Percentiles rank a stretch among this genome's conserved stretches.
phyloP scores from a whole-genome alignment of 2,797 vertebrate genomes.

The Schizothorax lantsangensis region DNA sequence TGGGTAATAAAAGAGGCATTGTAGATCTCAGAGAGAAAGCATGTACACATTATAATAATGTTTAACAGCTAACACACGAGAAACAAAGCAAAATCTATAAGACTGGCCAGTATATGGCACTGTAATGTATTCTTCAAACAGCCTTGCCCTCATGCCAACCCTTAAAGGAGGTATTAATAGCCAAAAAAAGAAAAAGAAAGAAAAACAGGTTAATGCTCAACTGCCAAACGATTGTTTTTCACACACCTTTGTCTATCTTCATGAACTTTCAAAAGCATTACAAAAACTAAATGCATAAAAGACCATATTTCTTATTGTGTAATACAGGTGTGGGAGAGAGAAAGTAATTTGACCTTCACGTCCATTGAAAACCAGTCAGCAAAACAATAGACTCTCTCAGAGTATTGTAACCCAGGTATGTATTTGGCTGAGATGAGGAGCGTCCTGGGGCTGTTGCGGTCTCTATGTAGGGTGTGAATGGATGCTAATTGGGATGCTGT shows the following conservation, averaged over 20 bases:
- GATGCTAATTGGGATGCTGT: conserved; percentile 51
- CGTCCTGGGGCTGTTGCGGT: neutral
- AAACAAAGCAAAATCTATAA: neutral
- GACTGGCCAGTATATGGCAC: neutral
- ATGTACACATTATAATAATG: neutral
- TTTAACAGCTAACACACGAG: neutral
- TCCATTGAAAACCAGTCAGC: conserved; percentile 43
- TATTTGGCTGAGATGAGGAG: conserved; percentile 23
- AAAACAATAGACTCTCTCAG: conserved; percentile 36
- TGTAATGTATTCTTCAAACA: neutral
- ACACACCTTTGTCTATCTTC: conserved; percentile 1
- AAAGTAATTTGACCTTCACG: conserved; percentile 34
- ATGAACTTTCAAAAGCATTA: conserved; percentile 11
- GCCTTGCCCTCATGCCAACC: neutral
- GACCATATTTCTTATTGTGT: conserved; percentile 13
- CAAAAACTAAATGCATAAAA: neutral
- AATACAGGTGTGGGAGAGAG: conserved; percentile 44
- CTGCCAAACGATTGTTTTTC: conserved; percentile 1
- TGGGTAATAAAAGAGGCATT: neutral
- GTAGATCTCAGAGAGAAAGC: neutral
- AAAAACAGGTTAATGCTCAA: neutral
- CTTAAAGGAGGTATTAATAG: neutral
- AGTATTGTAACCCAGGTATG: conserved; percentile 35
- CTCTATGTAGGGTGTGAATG: conserved; percentile 41
- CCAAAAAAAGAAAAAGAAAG: neutral